Evolutionary conservation across 2,888 invertebrate species (phyloP), one percentile per base, ranked within the genome.

Genomic region (Stratiomys singularior): DNA sequence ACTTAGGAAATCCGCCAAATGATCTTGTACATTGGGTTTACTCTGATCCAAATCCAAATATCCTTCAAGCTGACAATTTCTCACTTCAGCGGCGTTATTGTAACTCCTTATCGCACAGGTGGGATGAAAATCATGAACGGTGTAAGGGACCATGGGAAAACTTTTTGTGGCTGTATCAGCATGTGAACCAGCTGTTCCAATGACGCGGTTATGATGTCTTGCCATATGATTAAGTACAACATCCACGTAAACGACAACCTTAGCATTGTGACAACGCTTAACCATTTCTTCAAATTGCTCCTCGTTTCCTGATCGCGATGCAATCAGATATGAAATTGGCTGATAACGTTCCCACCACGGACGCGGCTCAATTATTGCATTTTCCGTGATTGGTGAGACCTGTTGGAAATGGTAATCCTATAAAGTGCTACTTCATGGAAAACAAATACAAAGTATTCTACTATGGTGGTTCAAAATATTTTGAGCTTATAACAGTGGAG

Each of bases 281-380:
- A 93, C 89, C 96, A 96, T 96, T 66, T 91, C 87, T 21, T 88
- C 87, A 82, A 96, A 93, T 74, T 93, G 91, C 0, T 84, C 83
- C 84, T 92, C 92, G 81, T 89, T 89, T 30, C 96, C 96, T 2
- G 94, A 94, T 79, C 96, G 89, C 0, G 94, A 93, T 0, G 85
- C 86, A 76, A 95, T 87, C 47, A 87, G 86, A 86, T 95, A 96
- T 7, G 94, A 94, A 79, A 95, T 89, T 0, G 94, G 93, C 85
- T 96, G 95, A 85, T 95, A 96, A n/a, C 95, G 88, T 86, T 95
- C 95, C 91, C 92, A 95, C 96, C 96, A 96, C 0, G 96, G 94
- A 13, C 92, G 85, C 78, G 87, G 87, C 25, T 77, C 77, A 13
- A 90, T 85, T 66, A 89, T 83, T 7, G 89, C 85, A 81, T 91